Evolutionary conservation across 2,113 vertebrate genomes (phyloP).

Genomic region (Rissa tridactyla): DNA sequence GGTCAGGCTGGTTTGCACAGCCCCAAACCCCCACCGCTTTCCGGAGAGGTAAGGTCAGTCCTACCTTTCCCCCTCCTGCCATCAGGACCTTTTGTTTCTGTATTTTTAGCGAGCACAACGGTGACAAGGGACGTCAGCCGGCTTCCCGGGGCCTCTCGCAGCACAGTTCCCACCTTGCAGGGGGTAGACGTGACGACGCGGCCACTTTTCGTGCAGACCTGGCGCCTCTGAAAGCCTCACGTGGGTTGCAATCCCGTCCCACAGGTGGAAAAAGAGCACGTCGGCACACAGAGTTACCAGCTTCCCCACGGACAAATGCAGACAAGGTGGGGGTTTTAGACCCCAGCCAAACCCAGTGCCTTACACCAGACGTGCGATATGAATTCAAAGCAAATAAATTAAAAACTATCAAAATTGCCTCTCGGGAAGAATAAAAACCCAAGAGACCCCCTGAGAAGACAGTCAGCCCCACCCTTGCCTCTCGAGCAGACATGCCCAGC

Average conservation of each 20-base stretch:
- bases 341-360: background rate
- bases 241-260: background rate
- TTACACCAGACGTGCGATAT: rapidly evolving
- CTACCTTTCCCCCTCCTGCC: background rate
- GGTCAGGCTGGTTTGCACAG: background rate
- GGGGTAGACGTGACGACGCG: no score
- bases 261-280: background rate
- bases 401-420: background rate
- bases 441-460: background rate
- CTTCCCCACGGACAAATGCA: rapidly evolving
- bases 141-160: background rate
- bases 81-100: rapidly evolving
- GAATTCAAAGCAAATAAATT: background rate
- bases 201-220: no score
- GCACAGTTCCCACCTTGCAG: background rate
- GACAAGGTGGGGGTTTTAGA: no score
- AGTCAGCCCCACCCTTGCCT: background rate
- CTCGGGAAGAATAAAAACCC: background rate
- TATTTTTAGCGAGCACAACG: background rate
- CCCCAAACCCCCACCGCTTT: background rate
- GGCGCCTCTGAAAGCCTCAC: rapidly evolving
- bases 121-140: background rate
- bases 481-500: background rate
- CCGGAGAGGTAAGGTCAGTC: background rate
- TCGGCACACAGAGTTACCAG: rapidly evolving